Conservation (phyloP, 2,797 vertebrate species). For the Anolis apletophallus region DNA sequence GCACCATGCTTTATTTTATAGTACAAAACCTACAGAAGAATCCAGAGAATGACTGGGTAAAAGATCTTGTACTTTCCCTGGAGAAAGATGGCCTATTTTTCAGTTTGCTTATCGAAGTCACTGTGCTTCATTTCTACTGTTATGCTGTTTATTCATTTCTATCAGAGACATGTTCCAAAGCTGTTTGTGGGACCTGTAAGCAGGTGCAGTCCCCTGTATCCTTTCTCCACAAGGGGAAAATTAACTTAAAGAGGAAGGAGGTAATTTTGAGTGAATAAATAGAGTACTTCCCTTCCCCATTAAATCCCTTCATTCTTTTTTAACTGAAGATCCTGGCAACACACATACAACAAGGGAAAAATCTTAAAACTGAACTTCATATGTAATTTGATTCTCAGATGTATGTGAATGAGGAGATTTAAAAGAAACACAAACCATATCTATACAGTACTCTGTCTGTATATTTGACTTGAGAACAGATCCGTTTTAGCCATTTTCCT, state of each 20-base stretch:
- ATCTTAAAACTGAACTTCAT: not conserved
- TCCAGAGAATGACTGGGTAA: rapidly evolving
- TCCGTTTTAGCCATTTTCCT: too few relatives aligned
- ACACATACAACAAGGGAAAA: too few relatives aligned
- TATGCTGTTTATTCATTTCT: not conserved
- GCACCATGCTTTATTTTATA: not conserved
- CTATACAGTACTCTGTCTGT: too few relatives aligned
- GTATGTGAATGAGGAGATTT: not conserved
- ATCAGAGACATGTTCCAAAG: not conserved
- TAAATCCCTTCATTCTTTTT: not conserved
- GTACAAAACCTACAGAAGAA: not conserved
- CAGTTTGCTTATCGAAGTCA: not conserved
- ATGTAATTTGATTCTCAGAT: not conserved
- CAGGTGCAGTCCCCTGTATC: not conserved
- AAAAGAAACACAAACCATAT: not conserved
- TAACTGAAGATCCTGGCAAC: not conserved
- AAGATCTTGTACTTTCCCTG: not conserved
- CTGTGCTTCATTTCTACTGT: not conserved
- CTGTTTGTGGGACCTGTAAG: not conserved
- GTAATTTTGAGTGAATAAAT: not conserved
- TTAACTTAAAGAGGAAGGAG: not conserved
- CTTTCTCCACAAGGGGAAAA: not conserved
- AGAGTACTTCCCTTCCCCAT: not conserved
- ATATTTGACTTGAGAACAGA: too few relatives aligned
- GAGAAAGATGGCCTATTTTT: not conserved